Base-by-base conservation (phyloP, 2,888 invertebrate genomes). In the Coremacera marginata region DNA sequence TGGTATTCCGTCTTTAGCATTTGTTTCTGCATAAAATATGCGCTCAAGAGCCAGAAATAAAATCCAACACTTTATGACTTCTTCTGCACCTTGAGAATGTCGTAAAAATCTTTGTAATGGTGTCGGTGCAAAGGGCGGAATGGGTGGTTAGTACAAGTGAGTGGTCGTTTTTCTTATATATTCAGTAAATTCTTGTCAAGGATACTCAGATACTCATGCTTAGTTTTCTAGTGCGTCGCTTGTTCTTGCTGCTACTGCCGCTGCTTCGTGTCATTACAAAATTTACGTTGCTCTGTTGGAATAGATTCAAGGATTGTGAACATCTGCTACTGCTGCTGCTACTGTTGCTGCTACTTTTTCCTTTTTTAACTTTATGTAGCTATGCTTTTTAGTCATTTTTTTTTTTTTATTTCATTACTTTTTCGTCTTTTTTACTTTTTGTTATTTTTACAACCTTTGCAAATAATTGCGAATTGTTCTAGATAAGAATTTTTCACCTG, bases 61-160 rank as follows among this genome's bases (percentile, higher is more conserved):
- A 73, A 73, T 49, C 44, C 31, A 51, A 63, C 52, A 73, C 55
- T 77, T 77, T 77, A 77, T 70, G 70, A 27, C 75, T 68, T 75
- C 27, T 57, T 70, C 62, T 14, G 37, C 27, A 37, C 73, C 73
- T 51, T 49, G 63, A 73, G 49, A 73, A 52, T 44, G 63, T 63
- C 73, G 73, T 73, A 63, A 62, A 31, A 73, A 73, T 71, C 55
- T 34, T 5, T 27, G 27, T 27, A 60, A 25, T 27, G 25, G 22
- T 22, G 22, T 22, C 19, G 57, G 57, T 22, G 57, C 5, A 8
- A 11, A 19, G 55, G 55, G 19, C 2, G 57, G 8, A 4, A 8
- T 25, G 57, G 11, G 8, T 3, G 19, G 19, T 22, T 22, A 19
- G 0, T 14, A 11, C 14, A 44, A 44, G 44, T 44, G 44, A 44